A percentile compares a stretch with the other conserved stretches of the same genome.
Evolutionary conservation across 2,888 invertebrate species (phyloP).

Genomic region (Caenorhabditis angaria): DNA sequence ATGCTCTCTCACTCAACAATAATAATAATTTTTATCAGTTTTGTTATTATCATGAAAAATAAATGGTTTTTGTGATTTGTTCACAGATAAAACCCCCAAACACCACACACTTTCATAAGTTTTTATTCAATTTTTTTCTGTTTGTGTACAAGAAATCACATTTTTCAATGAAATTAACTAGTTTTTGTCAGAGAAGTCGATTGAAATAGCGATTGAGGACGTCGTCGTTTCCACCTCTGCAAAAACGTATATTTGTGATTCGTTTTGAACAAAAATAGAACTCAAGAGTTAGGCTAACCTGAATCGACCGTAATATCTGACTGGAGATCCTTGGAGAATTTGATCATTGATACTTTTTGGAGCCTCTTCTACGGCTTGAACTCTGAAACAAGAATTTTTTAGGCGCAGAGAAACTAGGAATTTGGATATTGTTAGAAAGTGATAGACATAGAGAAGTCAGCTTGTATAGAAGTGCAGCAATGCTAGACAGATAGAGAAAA

Average conservation of each 20-base stretch:
- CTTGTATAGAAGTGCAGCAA: background rate
- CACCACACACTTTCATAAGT: background rate
- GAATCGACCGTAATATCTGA: conserved; percentile 43
- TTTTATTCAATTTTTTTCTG: background rate
- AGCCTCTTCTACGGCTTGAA: background rate
- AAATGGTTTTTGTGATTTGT: conserved; percentile 1
- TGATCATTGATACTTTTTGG: conserved; percentile 34
- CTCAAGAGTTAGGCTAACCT: conserved; percentile 9
- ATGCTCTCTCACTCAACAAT: background rate
- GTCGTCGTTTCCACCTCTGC: background rate
- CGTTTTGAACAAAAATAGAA: no score
- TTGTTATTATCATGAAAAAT: background rate
- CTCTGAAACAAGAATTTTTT: background rate
- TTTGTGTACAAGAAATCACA: background rate
- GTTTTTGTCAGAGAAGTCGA: background rate
- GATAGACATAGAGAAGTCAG: background rate
- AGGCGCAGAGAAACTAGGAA: background rate
- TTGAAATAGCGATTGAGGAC: background rate
- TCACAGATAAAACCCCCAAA: background rate
- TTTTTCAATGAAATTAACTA: no score
- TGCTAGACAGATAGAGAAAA: no score
- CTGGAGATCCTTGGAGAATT: conserved; percentile 42
- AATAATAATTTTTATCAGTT: background rate
- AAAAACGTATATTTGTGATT: background rate
- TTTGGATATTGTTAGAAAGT: background rate